Percentiles rank a stretch among this genome's conserved stretches.
Evolutionary conservation across 2,113 vertebrate genomes (phyloP).

Genomic region (Dinomys branickii): DNA sequence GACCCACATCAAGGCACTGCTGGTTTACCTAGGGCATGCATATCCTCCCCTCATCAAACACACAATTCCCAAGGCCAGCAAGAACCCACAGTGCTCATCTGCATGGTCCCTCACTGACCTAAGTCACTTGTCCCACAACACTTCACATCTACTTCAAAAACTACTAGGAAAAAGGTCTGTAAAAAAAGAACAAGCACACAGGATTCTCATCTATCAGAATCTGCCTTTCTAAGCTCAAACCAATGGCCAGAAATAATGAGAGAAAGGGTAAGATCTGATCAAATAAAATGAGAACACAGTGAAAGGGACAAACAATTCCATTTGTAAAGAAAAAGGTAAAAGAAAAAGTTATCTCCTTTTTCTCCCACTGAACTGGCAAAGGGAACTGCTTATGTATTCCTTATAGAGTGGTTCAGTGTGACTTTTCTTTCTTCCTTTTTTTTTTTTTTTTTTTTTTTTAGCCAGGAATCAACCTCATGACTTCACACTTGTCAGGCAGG

Average conservation of each 20-base stretch:
- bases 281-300: not conserved
- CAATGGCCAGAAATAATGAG: not conserved
- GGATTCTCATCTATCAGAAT: not conserved
- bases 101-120: too few species aligned
- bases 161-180: not conserved
- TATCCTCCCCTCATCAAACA: not conserved
- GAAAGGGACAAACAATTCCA: not conserved
- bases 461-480: too few species aligned
- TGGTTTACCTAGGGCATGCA: not conserved
- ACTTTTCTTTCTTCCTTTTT: too few species aligned
- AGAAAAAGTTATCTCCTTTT: not conserved
- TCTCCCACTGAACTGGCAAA: not conserved
- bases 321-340: not conserved
- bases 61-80: not conserved
- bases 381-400: not conserved
- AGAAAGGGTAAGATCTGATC: not conserved
- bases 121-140: not conserved
- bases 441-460: too few species aligned
- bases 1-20: not conserved
- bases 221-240: not conserved
- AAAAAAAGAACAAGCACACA: not conserved
- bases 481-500: too few species aligned
- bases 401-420: fast-evolving
- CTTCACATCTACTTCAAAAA: not conserved
- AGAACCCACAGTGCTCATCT: not conserved